These are phyloP conservation scores for Furcifer pardalis DNA, from an alignment of 2,797 vertebrate genomes.

Conservation along the genomic window DNA sequence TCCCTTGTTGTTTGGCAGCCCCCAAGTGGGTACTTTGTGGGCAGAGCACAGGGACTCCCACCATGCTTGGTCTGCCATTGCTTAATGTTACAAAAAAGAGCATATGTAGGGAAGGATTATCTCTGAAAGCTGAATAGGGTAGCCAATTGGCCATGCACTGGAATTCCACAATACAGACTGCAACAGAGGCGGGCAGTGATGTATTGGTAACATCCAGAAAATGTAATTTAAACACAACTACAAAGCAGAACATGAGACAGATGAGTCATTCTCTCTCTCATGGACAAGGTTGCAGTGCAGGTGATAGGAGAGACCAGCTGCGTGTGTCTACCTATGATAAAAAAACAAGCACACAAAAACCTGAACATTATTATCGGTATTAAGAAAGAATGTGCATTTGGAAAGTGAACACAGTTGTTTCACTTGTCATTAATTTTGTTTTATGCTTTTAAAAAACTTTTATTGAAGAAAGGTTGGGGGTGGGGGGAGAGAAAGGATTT, in stretches of 20 bases:
- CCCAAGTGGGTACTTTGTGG: too few relatives aligned
- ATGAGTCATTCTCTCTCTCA: constrained; percentile 68
- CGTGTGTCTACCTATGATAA: constrained; percentile 50
- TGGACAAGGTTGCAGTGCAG: constrained; percentile 61
- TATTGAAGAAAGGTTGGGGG: constrained; percentile 46
- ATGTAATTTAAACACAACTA: constrained; percentile 51
- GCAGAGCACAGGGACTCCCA: too few relatives aligned
- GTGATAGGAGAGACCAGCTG: constrained; percentile 67
- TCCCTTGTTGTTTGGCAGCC: not conserved
- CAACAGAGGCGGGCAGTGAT: constrained; percentile 60
- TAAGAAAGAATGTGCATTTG: constrained; percentile 58
- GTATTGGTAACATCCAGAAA: constrained; percentile 59
- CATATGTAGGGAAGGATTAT: not conserved
- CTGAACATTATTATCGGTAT: constrained; percentile 62
- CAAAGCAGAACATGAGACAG: constrained; percentile 60
- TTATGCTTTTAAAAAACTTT: constrained; percentile 57
- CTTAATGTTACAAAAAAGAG: not conserved
- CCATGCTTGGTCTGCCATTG: too few relatives aligned
- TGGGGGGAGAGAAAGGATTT: not conserved
- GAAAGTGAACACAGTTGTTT: constrained; percentile 61
- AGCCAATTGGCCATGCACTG: not conserved
- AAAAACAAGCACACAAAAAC: not conserved
- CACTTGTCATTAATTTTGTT: constrained; percentile 59
- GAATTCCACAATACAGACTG: constrained; percentile 38
- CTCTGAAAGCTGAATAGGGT: not conserved